Evolutionary conservation across 2,888 invertebrate species (phyloP), one percentile per base, ranked within the genome.

Genomic region (Aphodius granarius): DNA sequence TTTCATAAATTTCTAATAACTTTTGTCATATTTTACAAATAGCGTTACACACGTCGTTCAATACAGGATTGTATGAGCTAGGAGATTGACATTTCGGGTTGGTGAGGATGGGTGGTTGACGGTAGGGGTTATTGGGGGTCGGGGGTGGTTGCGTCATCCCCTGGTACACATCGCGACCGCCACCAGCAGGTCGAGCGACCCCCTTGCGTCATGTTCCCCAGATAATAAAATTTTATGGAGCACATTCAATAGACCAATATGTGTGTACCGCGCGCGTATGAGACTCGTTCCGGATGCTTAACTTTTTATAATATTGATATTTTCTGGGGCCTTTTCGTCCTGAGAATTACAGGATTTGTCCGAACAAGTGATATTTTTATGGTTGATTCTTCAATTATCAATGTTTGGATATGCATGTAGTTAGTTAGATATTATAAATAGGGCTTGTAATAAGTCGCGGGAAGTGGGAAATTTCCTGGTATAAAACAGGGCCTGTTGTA

Each of bases 181-280:
- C n/a, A n/a, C n/a, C n/a, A n/a, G 21, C 68, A 16, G 20, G 68
- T 21, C 68, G 20, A 21, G 22, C 68, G 22, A 20, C 68, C 68
- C n/a, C 43, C 43, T 43, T 43, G 43, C 68, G 68, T 20, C 68
- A 22, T 20, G 68, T 68, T 68, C 68, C 68, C 68, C 68, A 68
- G 68, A 68, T 72, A 72, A 75, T 75, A 75, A 68, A 75, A 75
- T 75, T 75, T 75, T 75, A 75, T 75, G 71, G 72, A 62, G 66
- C 22, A 63, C 75, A 72, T 75, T 75, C 66, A 22, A 66, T 66
- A 68, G 68, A 21, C 68, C 68, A 68, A 68, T 68, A 68, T 68
- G 68, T 68, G 68, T 20, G 68, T 22, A 20, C 19, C 13, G 20
- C 66, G 68, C 68, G 21, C 20, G 20, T 43, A 43, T 3, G 43